phyloP scores from a whole-genome alignment of 1,140 invertebrate genomes.

The Armadillidium nasatum region DNA sequence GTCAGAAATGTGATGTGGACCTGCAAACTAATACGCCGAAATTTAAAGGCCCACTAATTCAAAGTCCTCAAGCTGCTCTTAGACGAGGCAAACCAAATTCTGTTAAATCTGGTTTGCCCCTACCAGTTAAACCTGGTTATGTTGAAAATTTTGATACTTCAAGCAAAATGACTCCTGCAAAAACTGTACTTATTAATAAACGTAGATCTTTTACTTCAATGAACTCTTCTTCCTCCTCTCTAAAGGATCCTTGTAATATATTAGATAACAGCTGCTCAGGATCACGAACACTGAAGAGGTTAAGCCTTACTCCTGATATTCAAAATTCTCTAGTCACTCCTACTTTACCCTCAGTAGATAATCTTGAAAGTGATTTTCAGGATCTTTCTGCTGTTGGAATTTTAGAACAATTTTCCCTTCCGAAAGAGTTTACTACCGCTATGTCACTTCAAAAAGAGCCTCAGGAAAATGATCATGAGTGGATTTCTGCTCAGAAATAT shows the following conservation, averaged over 20 bases:
- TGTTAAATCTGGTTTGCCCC: constrained; percentile 38
- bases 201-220: not conserved
- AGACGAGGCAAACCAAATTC: constrained; percentile 41
- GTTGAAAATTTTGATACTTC: not conserved
- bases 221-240: not conserved
- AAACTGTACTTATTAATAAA: not conserved
- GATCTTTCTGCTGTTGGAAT: constrained; percentile 7
- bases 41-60: constrained; percentile 32
- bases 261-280: not conserved
- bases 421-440: not conserved
- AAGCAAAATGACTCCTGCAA: not conserved
- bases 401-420: not conserved
- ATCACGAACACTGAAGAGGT: not conserved
- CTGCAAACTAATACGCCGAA: constrained; percentile 32
- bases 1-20: constrained; percentile 22
- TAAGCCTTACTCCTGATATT: not conserved
- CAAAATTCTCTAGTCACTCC: not conserved
- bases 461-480: constrained; percentile 10
- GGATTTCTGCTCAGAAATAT: constrained; percentile 33
- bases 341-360: not conserved
- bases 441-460: not conserved
- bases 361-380: not conserved
- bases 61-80: constrained; percentile 33
- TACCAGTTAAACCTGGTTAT: constrained; percentile 28
- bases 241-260: not conserved